Conservation (phyloP, 2,888 invertebrate genomes). For the Galerucella nymphaeae region DNA sequence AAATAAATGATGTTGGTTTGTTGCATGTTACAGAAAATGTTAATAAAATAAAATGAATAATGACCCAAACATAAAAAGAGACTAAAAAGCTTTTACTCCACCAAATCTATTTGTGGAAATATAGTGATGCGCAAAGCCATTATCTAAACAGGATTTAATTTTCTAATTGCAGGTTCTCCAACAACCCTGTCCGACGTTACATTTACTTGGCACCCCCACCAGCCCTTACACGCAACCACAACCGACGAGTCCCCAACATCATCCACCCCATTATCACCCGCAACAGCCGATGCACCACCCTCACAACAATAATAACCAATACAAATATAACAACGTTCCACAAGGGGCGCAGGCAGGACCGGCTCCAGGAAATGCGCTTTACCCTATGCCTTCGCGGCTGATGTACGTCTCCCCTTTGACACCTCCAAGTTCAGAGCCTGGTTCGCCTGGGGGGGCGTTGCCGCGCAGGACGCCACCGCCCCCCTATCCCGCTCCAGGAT, state of each 20-base stretch:
- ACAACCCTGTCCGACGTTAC: conserved; percentile 67
- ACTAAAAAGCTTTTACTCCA: neutral
- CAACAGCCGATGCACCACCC: conserved; percentile 63
- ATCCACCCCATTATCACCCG: conserved; percentile 54
- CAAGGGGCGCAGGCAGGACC: conserved; percentile 59
- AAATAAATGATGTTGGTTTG: neutral
- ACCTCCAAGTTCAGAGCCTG: conserved; percentile 89
- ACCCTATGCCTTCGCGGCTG: conserved; percentile 69
- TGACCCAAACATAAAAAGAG: neutral
- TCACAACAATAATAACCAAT: conserved; percentile 64
- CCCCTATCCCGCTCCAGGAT: conserved; percentile 75
- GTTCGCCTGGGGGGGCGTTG: conserved; percentile 80
- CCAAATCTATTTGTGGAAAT: conserved; percentile 3
- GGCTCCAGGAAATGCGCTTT: conserved; percentile 65
- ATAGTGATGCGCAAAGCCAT: neutral
- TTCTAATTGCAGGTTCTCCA: conserved; percentile 57
- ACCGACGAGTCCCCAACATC: conserved; percentile 56
- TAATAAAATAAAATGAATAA: neutral
- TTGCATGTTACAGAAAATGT: conserved; percentile 5
- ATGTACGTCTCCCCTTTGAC: conserved; percentile 88
- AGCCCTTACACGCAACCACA: conserved; percentile 63
- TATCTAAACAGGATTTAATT: conserved; percentile 17
- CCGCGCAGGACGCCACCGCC: conserved; percentile 81
- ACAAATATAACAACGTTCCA: conserved; percentile 58
- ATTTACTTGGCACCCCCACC: conserved; percentile 69